A percentile compares a stretch with the other conserved stretches of the same genome.
Conservation (phyloP, 2,888 invertebrate genomes). For the Teinopalpus imperialis region DNA sequence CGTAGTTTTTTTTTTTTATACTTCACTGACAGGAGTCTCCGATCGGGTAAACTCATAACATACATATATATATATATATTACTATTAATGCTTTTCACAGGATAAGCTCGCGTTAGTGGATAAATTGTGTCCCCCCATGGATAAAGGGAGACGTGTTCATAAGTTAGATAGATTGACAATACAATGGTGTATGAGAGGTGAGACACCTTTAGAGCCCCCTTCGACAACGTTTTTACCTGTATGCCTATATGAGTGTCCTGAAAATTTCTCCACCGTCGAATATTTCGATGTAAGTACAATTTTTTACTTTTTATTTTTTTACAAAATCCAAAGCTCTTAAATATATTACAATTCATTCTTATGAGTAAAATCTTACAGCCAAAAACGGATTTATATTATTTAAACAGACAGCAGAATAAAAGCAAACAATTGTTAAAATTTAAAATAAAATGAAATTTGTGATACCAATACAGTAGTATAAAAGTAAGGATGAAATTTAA, state of each 20-base stretch:
- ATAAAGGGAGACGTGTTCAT: slow-evolving; percentile 66
- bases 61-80: slow-evolving; percentile 5
- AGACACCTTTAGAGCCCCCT: slow-evolving; percentile 79
- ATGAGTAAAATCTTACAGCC: too few relatives aligned
- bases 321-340: too few relatives aligned
- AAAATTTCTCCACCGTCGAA: slow-evolving; percentile 91
- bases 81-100: slow-evolving; percentile 54
- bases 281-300: slow-evolving; percentile 87
- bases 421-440: too few relatives aligned
- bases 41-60: background rate
- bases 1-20: too few relatives aligned
- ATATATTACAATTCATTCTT: too few relatives aligned
- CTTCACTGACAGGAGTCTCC: slow-evolving; percentile 14
- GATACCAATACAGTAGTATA: too few relatives aligned
- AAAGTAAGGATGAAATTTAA: too few relatives aligned
- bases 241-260: slow-evolving; percentile 89
- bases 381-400: too few relatives aligned
- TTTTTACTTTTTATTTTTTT: too few relatives aligned
- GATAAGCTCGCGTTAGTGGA: slow-evolving; percentile 87
- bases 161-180: slow-evolving; percentile 82
- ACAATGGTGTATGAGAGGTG: slow-evolving; percentile 87
- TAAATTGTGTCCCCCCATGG: slow-evolving; percentile 72
- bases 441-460: too few relatives aligned
- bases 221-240: slow-evolving; percentile 85
- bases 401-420: too few relatives aligned